Evolutionary conservation across 2,113 vertebrate genomes (phyloP), one percentile per base, ranked within the genome.

Genomic region (Paracanthobrama guichenoti): DNA sequence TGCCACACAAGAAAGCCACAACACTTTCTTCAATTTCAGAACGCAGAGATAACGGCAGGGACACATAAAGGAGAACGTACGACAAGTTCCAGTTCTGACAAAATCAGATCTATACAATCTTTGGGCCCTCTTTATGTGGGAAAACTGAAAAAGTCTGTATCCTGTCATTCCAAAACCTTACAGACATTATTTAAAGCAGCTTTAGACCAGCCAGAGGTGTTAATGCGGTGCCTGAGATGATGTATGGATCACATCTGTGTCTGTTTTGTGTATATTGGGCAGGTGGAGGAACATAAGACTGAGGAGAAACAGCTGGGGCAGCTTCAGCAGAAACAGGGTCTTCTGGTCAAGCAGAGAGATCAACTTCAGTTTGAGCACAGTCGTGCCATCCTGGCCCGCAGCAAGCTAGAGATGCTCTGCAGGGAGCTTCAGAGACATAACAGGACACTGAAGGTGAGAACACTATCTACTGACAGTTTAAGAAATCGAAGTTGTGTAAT

Each of bases 361-460:
- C 96, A 95, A 85, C 91, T 98, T 83, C 96, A 96, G 91, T 93
- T 93, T 0, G 96, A 98, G 60, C 94, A 95, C 62, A 96, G 93
- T 90, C 89, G 92, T 89, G 94, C 96, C 13, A 69, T 95, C 46
- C 92, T 96, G 0, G 96, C 98, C 39, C 95, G 97, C n/a, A 94
- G 95, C 91, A 93, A 97, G 76, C 94, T 99, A 0, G 98, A 99
- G 91, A 92, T 89, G 48, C 94, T 99, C 80, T 99, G 98, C 87
- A 91, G 94, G 12, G 97, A 99, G 77, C 94, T 98, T 82, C 97
- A 99, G 86, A 93, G 92, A 42, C 96, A 98, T 93, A 97, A 97
- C 91, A 95, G 90, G 87, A 93, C 91, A 0, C 92, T 99, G 76
- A 97, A 96, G 97, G 98, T 96, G 81, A 55, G 91, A 24, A 16